Evolutionary conservation across 2,113 vertebrate genomes (phyloP).

Genomic region (Marmota monax): DNA sequence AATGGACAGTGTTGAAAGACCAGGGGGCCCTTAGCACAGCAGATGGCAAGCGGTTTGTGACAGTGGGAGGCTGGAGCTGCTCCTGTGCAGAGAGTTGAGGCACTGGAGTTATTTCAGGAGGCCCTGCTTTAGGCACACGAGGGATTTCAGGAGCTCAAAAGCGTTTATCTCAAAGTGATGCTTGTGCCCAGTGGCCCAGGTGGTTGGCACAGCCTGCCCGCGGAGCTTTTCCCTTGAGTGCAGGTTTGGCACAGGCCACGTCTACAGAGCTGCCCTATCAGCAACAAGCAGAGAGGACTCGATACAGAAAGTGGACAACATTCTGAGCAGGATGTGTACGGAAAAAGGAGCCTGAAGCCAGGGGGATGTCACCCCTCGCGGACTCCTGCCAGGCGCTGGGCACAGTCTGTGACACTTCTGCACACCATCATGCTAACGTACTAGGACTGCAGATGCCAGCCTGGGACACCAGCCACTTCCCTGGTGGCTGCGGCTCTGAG

Average conservation of each 20-base stretch:
- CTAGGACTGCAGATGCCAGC: neutral
- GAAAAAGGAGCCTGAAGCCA: neutral
- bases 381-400: no score
- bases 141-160: no score
- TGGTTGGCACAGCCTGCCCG: neutral
- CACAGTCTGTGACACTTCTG: neutral
- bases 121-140: neutral
- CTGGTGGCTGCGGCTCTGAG: no score
- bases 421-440: rapidly evolving
- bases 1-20: neutral
- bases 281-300: neutral
- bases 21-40: neutral
- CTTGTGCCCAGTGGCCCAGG: neutral
- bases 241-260: rapidly evolving
- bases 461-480: neutral
- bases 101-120: neutral
- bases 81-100: neutral
- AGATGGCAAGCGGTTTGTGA: neutral
- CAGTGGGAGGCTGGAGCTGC: neutral
- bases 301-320: rapidly evolving
- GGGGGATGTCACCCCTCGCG: no score
- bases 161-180: neutral
- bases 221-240: neutral
- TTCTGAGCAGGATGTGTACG: no score
- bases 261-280: no score